Evolutionary conservation across 2,113 vertebrate genomes (phyloP), one percentile per base, ranked within the genome.

Genomic region (Emydura subglobosa): DNA sequence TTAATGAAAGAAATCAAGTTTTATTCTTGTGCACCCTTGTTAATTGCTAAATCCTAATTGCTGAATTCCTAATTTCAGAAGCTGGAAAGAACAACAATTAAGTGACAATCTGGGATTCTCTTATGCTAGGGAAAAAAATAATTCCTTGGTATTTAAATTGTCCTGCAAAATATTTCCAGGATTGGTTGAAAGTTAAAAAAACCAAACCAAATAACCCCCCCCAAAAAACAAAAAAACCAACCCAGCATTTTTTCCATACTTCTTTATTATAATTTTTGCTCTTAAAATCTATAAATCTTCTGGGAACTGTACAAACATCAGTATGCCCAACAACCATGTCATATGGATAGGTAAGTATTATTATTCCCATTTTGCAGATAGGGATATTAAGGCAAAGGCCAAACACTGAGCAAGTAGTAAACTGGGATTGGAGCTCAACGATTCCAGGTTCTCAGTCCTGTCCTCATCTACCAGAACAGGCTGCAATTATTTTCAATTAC

Each of bases 311-410:
- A 57, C 24, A 72, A 9, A 1, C 16, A 3, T 44, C 44, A 1
- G 59, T 76, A 6, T 79, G 88, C 17, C 14, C 24, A 59, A 42
- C 74, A 92, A 91, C 74, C 21, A 49, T 82, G 86, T 50, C 3
- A 9, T 78, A 4, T 55, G 82, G 39, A 24, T 74, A 42, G 29
- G 39, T 50, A 9, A 74, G 31, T 65, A 65, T 14, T 2, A 1
- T 78, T 2, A 27, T 88, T 93, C 27, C 74, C 72, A 44, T 25
- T 83, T 96, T 72, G 29, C 5, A 1, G 34, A 6, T 1, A 49
- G 21, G 82, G 76, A 86, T 61, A 1, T 80, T 91, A 88, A 86
- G 47, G 55, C 22, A 84, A 94, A 85, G 76, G 68, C 11, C 11
- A 44, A 9, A 4, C n/a, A 74, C 6, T 76, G 39, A 76, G 24